Base-by-base conservation (phyloP, 2,113 vertebrate species). In the Amblyopsis rosae region DNA sequence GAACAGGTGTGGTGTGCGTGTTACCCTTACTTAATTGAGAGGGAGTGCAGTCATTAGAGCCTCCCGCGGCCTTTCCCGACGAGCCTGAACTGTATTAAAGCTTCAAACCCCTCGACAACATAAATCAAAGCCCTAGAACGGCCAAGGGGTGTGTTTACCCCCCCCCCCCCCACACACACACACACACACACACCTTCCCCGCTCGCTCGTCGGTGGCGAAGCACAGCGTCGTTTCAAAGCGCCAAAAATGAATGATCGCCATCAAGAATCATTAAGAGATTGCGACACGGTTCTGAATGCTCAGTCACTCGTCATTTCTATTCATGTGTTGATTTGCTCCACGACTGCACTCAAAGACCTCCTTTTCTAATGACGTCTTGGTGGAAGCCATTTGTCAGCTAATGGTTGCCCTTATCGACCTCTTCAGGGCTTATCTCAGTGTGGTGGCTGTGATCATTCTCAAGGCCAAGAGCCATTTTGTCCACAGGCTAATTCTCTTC, bases 331-430 rank as follows among this genome's bases (percentile, higher is more conserved):
- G 69, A 70, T 80, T 50, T 70, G 4, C 35, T 41, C 35, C 35
- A 5, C 59, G 15, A 4, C 32, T 3, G 9, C 76, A 81, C 70
- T 73, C 65, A 19, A 7, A 49, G 77, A 56, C 65, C 33, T 15
- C 32, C 26, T 55, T 67, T 70, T 76, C 54, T 76, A 81, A 83
- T 80, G 67, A 60, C 69, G 59, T 82, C 77, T 65, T 9, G 65
- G 65, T 45, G 59, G 57, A 11, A 67, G 66, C 60, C 73, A 79
- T 88, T 86, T 85, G 69, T 84, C 76, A 79, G 73, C 70, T 85
- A 87, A 84, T 87, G 76, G 76, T 70, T 72, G 75, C 74, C 64
- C 67, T 83, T 69, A 83, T 84, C 85, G 82, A 84, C 81, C 84
- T 83, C 82, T 73, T 53, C 3, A 6, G 69, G 68, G 72, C 81